Percentiles rank a stretch among this genome's conserved stretches.
Evolutionary conservation across 2,888 invertebrate species (phyloP).

Genomic region (Bellardia pandia): DNA sequence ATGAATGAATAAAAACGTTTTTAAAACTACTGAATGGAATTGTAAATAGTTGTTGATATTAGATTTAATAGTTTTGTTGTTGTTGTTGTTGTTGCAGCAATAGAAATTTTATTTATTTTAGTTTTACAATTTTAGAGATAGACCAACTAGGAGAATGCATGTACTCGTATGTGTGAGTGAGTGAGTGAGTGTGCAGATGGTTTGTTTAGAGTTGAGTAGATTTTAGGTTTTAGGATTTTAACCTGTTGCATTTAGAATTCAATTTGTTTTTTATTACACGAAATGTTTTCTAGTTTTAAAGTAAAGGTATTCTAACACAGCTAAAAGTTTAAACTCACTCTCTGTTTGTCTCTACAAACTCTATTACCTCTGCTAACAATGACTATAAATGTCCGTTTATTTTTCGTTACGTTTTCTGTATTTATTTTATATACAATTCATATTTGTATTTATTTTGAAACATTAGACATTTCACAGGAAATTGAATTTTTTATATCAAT

Average conservation of each 20-base stretch:
- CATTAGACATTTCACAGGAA: slow-evolving; percentile 71
- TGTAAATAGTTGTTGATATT: slow-evolving; percentile 75
- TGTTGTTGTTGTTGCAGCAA: slow-evolving; percentile 31
- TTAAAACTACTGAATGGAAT: slow-evolving; percentile 73
- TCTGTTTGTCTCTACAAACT: background rate
- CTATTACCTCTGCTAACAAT: slow-evolving; percentile 42
- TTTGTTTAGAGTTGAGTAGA: slow-evolving; percentile 18
- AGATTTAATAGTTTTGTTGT: slow-evolving; percentile 76
- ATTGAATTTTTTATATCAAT: slow-evolving; percentile 68
- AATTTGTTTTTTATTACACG: slow-evolving; percentile 20
- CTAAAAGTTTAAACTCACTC: background rate
- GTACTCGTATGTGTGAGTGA: too few species aligned
- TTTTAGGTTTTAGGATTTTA: slow-evolving; percentile 59
- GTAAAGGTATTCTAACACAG: background rate
- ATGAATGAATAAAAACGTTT: slow-evolving; percentile 72
- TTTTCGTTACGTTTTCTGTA: slow-evolving; percentile 21
- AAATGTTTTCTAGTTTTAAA: background rate
- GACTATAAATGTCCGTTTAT: slow-evolving; percentile 67
- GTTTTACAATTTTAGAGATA: slow-evolving; percentile 20
- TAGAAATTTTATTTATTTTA: slow-evolving; percentile 51
- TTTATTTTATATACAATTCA: slow-evolving; percentile 36
- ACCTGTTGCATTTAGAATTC: slow-evolving; percentile 63
- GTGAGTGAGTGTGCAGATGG: background rate
- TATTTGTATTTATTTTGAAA: slow-evolving; percentile 62
- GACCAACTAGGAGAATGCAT: background rate